phyloP scores from a whole-genome alignment of 2,113 vertebrate genomes.

The Cyanistes caeruleus region DNA sequence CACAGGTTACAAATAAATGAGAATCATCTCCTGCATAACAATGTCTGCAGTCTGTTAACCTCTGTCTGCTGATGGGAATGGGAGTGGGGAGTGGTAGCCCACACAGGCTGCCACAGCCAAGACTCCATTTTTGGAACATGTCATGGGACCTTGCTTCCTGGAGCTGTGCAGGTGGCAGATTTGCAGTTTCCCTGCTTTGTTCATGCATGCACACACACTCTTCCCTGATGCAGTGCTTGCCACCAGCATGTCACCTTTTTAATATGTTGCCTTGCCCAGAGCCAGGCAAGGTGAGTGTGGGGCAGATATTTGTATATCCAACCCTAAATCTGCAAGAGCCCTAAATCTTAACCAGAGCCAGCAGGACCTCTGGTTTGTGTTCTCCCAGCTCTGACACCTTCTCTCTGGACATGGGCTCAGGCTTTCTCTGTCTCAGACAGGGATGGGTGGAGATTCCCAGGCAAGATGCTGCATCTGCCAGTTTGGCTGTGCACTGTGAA shows the following conservation, averaged over 20 bases:
- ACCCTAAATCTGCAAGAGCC: background rate
- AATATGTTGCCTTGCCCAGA: background rate
- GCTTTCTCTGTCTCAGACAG: background rate
- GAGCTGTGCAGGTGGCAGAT: background rate
- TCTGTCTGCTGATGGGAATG: slow-evolving; percentile 10
- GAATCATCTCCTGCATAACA: slow-evolving; percentile 70
- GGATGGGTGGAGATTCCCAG: background rate
- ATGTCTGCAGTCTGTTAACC: slow-evolving; percentile 52
- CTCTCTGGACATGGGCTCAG: background rate
- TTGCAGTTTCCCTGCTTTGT: background rate
- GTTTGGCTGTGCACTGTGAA: background rate
- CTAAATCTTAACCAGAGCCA: background rate
- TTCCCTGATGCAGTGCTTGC: background rate
- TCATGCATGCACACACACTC: background rate
- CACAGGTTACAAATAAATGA: slow-evolving; percentile 76
- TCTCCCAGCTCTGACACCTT: background rate
- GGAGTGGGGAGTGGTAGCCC: background rate
- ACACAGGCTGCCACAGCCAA: background rate
- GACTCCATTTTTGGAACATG: background rate
- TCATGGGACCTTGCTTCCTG: background rate
- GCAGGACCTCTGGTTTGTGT: background rate
- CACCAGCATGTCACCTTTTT: background rate
- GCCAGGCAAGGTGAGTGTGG: background rate
- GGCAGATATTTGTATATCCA: background rate
- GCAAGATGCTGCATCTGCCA: background rate